Evolutionary conservation across 2,888 invertebrate genomes (phyloP), one percentile per base, ranked within the genome.

Genomic region (Drosophila dives): DNA sequence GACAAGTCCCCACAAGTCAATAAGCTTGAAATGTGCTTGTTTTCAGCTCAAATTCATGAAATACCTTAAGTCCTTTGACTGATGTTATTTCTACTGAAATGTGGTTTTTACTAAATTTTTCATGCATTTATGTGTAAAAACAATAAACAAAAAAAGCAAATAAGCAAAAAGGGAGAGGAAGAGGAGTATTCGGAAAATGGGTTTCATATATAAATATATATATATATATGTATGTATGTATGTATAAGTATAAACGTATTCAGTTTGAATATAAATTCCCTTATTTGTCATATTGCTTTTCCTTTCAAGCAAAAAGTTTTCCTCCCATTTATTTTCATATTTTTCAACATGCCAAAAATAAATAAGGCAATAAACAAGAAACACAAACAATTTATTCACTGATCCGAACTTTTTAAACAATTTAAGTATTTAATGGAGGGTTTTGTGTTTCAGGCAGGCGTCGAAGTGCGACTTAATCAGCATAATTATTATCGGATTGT

Each of bases 1-100:
- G 61, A 29, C 62, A 67, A 56, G 50, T 26, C 26, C 11, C 33
- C 10, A 38, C 59, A 64, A 50, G 20, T 42, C 15, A 50, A 40
- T 12, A 17, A 33, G 59, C 29, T 34, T 58, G 49, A 42, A 54
- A 42, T 34, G 15, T 15, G 12, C 23, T 45, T 33, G 1, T 5
- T 20, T n/a, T 58, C 7, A 32, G 48, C 20, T 59, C 0, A 51
- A 23, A 45, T 23, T 45, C 45, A 45, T 4, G 15, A 8, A 45
- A 45, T 15, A 23, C 23, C 23, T 23, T 23, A 23, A 45, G 8
- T 15, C 20, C 23, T 3, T 15, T 20, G 3, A 20, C 20, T 23
- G 2, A 23, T 45, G 23, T 23, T 15, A 8, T 45, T 45, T 23
- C 23, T 4, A 23, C 8, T 23, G 3, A 15, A 23, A 23, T 3